Conservation (phyloP, 2,888 invertebrate species). For the Palloptera scutellata region DNA sequence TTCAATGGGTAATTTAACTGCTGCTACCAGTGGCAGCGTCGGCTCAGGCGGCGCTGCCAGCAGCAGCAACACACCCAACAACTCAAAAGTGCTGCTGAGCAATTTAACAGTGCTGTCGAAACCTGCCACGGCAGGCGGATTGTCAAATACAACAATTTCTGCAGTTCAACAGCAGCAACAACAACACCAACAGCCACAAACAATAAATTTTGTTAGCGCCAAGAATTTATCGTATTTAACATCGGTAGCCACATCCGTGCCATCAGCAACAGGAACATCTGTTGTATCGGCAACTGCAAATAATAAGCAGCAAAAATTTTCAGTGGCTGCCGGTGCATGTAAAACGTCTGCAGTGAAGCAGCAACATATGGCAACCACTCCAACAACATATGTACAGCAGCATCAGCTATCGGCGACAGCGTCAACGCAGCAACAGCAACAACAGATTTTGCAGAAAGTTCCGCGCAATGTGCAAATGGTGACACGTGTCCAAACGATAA, state of each 20-base stretch:
- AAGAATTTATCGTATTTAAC: slow-evolving; percentile 57
- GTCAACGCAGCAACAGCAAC: slow-evolving; percentile 41
- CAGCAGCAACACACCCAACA: slow-evolving; percentile 35
- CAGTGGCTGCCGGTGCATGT: slow-evolving; percentile 33
- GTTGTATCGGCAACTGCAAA: slow-evolving; percentile 17
- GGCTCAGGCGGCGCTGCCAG: slow-evolving; percentile 10
- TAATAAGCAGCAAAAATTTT: slow-evolving; percentile 40
- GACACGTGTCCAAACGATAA: slow-evolving; percentile 54
- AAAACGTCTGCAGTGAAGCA: slow-evolving; percentile 36
- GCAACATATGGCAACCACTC: slow-evolving; percentile 39
- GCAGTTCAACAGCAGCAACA: slow-evolving; percentile 28
- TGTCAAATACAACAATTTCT: slow-evolving; percentile 31
- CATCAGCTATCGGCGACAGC: slow-evolving; percentile 35
- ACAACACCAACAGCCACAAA: slow-evolving; percentile 50
- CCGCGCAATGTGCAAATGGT: slow-evolving; percentile 57
- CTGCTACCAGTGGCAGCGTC: slow-evolving; percentile 24
- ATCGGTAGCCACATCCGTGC: slow-evolving; percentile 46
- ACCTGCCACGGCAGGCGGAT: slow-evolving; percentile 34
- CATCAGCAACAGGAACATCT: slow-evolving; percentile 16
- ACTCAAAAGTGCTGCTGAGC: slow-evolving; percentile 61
- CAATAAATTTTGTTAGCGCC: slow-evolving; percentile 56
- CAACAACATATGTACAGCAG: slow-evolving; percentile 41
- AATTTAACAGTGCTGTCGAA: slow-evolving; percentile 63
- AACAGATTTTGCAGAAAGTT: slow-evolving; percentile 50
- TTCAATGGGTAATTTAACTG: slow-evolving; percentile 16